These are phyloP conservation scores for Lepus timidus DNA, from an alignment of 2,113 vertebrate species.

Conservation along the genomic window DNA sequence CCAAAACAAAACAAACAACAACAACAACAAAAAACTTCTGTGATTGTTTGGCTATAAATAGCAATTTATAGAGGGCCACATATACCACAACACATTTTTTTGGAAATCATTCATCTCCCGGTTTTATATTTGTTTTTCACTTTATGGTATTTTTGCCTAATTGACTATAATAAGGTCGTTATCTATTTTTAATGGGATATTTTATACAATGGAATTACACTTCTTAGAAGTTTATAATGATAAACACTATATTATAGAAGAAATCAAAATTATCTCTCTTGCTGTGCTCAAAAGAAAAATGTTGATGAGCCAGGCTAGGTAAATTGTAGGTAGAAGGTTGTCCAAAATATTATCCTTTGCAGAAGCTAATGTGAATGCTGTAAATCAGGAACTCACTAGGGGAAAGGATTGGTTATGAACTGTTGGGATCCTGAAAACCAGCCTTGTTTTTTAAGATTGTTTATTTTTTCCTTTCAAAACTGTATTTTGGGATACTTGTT, in stretches of 20 bases:
- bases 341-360: neutral
- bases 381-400: neutral
- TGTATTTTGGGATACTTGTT: neutral
- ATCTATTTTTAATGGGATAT: neutral
- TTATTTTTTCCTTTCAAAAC: neutral
- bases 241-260: neutral
- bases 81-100: neutral
- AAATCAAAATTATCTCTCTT: neutral
- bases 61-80: neutral
- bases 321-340: neutral
- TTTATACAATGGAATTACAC: neutral
- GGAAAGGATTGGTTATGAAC: neutral
- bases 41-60: neutral
- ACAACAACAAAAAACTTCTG: neutral
- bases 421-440: neutral
- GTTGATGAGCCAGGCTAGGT: neutral
- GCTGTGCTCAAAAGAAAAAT: neutral
- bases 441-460: neutral
- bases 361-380: neutral
- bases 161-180: constrained; percentile 3
- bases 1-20: too few relatives aligned
- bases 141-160: neutral
- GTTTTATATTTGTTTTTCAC: neutral
- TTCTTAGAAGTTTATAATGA: neutral
- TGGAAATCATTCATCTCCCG: neutral